Evolutionary conservation across 2,113 vertebrate genomes (phyloP).

Genomic region (Ceratotherium simum): DNA sequence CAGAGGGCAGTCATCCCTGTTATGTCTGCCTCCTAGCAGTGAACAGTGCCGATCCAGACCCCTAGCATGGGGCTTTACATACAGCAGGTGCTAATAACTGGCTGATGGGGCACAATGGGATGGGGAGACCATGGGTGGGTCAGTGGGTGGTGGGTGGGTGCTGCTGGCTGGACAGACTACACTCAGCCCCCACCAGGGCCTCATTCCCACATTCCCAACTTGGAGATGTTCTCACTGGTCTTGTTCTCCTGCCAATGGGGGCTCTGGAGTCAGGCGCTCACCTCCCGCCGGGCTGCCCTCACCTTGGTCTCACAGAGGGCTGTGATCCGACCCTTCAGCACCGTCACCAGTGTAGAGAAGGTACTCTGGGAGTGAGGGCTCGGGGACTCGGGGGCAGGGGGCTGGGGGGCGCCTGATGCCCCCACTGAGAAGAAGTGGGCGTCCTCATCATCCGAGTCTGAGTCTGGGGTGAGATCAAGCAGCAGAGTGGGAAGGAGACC

Average conservation of each 20-base stretch:
- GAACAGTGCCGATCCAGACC: rapidly evolving
- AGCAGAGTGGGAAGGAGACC: neutral
- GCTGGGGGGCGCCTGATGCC: conserved; percentile 77
- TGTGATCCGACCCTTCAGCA: conserved; percentile 92
- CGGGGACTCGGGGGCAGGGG: conserved; percentile 70
- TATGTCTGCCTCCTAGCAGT: rapidly evolving
- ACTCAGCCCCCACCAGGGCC: neutral
- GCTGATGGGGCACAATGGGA: rapidly evolving
- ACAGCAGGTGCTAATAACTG: neutral
- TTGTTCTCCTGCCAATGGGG: neutral
- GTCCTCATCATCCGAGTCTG: conserved; percentile 95
- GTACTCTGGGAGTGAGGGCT: conserved; percentile 88
- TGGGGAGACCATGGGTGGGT: rapidly evolving
- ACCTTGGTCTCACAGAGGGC: conserved; percentile 93
- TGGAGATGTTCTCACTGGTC: neutral
- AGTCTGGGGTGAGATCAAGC: conserved; percentile 85
- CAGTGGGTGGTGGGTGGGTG: neutral
- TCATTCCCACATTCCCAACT: neutral
- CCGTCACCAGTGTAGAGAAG: conserved; percentile 90
- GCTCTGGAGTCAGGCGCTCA: neutral
- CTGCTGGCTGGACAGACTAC: neutral
- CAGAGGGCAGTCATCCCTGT: neutral
- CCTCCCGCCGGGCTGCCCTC: neutral
- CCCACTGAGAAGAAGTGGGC: conserved; percentile 88
- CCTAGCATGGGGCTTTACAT: rapidly evolving